Base-by-base conservation (phyloP, 2,888 invertebrate genomes). In the Lycophotia porphyrea region DNA sequence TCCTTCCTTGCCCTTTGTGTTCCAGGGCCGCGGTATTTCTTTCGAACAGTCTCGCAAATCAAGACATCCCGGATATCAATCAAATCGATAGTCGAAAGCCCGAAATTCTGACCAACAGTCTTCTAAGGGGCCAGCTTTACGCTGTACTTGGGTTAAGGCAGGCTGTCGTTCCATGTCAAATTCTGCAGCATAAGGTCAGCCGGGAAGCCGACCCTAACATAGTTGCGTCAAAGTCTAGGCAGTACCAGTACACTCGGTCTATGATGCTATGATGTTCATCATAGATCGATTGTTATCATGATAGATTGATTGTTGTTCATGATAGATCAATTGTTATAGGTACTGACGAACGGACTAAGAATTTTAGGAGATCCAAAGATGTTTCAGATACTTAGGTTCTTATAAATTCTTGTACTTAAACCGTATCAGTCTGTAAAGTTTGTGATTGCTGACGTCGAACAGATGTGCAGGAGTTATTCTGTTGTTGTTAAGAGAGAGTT, bases 371-470 rank as follows among this genome's bases (percentile, higher is more conserved):
- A 21, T 34, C 5, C 7, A 36, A 61, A 36, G 61, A n/a, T 63
- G n/a, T 39, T 39, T 39, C 39, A 39, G 39, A 63, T 63, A 63
- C n/a, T 63, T 63, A 63, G 9, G n/a, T 47, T 49, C 21, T 76
- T 64, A 36, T 31, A 47, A 47, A 39, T 34, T 39, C 7, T 63
- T 63, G n/a, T 39, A 63, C 5, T 21, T 39, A 49, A 44, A 34
- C 31, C 11, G 4, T 65, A 47, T 60, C n/a, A 58, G 76, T 70
- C 70, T 69, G 44, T 44, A 70, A 63, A 78, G 47, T 76, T 77
- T 55, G 4, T n/a, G 15, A 39, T 31, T 39, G 21, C 1, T 8
- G 21, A 61, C 36, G 15, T 70, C 8, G 21, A 44, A n/a, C 27
- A n/a, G 11, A 42, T 52, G 36, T 21, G 21, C 36, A 24, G 27